Percentiles rank a stretch among this genome's conserved stretches.
Evolutionary conservation across 2,113 vertebrate genomes (phyloP).

Genomic region (Onychostruthus taczanowskii): DNA sequence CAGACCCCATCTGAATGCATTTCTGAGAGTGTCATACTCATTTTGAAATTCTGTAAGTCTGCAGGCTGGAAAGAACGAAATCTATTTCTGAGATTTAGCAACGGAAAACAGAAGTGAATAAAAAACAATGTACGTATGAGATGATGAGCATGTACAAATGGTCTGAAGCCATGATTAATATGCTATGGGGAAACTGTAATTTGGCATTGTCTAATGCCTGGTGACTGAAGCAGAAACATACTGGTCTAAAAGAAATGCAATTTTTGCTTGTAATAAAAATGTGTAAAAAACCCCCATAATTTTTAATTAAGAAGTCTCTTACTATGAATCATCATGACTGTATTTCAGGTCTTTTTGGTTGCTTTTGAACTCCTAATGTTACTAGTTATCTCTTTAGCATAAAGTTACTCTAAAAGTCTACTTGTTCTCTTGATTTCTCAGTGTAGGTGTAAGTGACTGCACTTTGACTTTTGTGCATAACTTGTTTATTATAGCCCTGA

Average conservation of each 20-base stretch:
- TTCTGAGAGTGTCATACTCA: not conserved
- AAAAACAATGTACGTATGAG: not conserved
- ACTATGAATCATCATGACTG: not conserved
- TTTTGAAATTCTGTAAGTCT: not conserved
- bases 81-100: not conserved
- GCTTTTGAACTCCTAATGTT: not conserved
- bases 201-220: not conserved
- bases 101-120: not conserved
- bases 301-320: slow-evolving; percentile 42
- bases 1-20: not conserved
- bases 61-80: not conserved
- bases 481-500: slow-evolving; percentile 21
- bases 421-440: not conserved
- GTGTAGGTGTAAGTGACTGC: not conserved
- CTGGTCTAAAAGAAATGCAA: not conserved
- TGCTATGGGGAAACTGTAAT: not conserved
- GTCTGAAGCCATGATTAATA: not conserved
- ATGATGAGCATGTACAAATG: not conserved
- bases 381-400: not conserved
- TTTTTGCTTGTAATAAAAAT: slow-evolving; percentile 26
- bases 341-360: not conserved
- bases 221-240: not conserved
- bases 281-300: not conserved
- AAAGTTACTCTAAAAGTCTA: not conserved
- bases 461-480: not conserved